A percentile compares a stretch with the other conserved stretches of the same genome.
phyloP scores from a whole-genome alignment of 2,113 vertebrate genomes.

The Forbesichthys agassizii region DNA sequence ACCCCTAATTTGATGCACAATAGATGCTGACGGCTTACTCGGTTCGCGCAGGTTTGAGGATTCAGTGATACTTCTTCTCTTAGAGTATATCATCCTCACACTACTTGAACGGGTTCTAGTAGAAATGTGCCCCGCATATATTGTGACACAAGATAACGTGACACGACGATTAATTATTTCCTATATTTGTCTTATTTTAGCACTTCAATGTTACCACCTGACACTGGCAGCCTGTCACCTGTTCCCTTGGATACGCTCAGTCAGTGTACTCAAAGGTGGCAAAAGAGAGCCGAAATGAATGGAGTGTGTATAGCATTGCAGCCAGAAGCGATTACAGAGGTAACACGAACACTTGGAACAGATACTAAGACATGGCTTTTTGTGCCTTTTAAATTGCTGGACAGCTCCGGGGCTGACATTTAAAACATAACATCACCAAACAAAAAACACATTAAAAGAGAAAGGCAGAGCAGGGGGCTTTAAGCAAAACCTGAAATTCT shows the following conservation, averaged over 20 bases:
- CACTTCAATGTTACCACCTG: slow-evolving; percentile 40
- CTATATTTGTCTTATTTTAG: slow-evolving; percentile 32
- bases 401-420: slow-evolving; percentile 77
- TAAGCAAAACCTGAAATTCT: slow-evolving; percentile 77
- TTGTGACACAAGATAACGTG: background rate
- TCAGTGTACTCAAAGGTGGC: slow-evolving; percentile 54
- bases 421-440: slow-evolving; percentile 77
- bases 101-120: slow-evolving; percentile 36
- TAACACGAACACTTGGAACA: slow-evolving; percentile 74
- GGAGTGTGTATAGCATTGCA: slow-evolving; percentile 65
- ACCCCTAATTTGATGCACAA: slow-evolving; percentile 79
- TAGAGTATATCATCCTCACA: slow-evolving; percentile 35
- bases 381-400: slow-evolving; percentile 70
- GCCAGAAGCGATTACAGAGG: slow-evolving; percentile 67
- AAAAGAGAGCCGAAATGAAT: slow-evolving; percentile 55
- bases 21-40: slow-evolving; percentile 71
- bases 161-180: slow-evolving; percentile 16
- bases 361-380: slow-evolving; percentile 64
- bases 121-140: slow-evolving; percentile 36
- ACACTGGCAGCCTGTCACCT: slow-evolving; percentile 55
- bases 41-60: slow-evolving; percentile 38
- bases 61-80: slow-evolving; percentile 49
- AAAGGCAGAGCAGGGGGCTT: slow-evolving; percentile 65
- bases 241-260: slow-evolving; percentile 46
- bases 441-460: slow-evolving; percentile 73